Percentiles rank a stretch among this genome's conserved stretches.
Conservation (phyloP, 2,888 invertebrate species). For the Stenodera caucasica region DNA sequence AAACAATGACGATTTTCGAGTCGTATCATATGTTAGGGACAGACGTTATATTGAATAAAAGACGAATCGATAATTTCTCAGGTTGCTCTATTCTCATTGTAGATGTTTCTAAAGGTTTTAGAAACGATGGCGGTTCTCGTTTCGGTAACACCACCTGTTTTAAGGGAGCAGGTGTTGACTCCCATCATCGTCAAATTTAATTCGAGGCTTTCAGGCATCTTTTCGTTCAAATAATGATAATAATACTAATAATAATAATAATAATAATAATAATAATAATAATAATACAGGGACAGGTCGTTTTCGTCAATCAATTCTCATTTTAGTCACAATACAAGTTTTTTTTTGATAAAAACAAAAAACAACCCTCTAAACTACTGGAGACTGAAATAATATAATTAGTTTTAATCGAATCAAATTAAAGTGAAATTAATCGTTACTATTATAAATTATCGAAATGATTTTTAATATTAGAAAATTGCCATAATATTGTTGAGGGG, state of each 20-base stretch:
- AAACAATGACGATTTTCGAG: too few species aligned
- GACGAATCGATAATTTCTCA: conserved; percentile 34
- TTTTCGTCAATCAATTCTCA: too few species aligned
- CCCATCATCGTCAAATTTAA: conserved; percentile 37
- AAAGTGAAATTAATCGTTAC: too few species aligned
- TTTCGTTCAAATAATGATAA: conserved; percentile 9
- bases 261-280: background rate
- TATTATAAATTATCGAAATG: too few species aligned
- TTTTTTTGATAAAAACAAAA: too few species aligned
- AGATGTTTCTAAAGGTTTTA: conserved; percentile 24
- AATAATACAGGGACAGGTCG: conserved; percentile 9
- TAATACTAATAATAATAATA: background rate
- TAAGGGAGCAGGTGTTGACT: conserved; percentile 35
- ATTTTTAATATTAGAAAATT: conserved; percentile 3
- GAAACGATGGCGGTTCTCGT: conserved; percentile 15
- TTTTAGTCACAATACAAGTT: too few species aligned
- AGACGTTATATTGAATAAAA: conserved; percentile 14
- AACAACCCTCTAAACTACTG: too few species aligned
- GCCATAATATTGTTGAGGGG: conserved; percentile 11
- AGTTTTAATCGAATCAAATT: too few species aligned
- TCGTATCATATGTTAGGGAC: too few species aligned
- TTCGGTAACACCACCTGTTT: conserved; percentile 13
- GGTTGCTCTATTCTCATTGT: conserved; percentile 26
- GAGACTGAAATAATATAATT: too few species aligned
- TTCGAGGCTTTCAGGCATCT: conserved; percentile 20